These are phyloP conservation scores for Microctenopoma steveboyesi DNA, from an alignment of 2,797 vertebrate genomes.

Conservation along the genomic window DNA sequence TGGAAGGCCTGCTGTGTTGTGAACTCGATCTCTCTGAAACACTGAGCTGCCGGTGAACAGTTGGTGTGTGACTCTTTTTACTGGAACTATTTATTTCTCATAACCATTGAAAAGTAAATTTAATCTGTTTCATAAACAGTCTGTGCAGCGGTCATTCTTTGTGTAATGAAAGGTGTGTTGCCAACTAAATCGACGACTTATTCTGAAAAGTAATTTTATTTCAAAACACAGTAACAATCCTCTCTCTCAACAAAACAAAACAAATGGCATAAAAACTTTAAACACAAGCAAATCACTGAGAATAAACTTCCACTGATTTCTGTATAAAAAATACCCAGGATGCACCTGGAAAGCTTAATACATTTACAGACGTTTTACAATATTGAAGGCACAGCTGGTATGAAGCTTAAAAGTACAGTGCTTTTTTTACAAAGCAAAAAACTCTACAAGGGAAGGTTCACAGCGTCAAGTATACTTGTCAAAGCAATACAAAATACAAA, in stretches of 20 bases:
- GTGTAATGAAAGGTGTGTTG: conserved; percentile 2
- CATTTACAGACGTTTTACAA: conserved; percentile 90
- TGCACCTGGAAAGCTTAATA: conserved; percentile 85
- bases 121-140: conserved; percentile 84
- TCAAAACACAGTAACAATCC: conserved; percentile 64
- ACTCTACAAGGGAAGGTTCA: conserved; percentile 80
- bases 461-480: conserved; percentile 80
- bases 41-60: conserved; percentile 78
- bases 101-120: conserved; percentile 86
- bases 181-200: background rate
- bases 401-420: conserved; percentile 86
- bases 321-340: conserved; percentile 71
- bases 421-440: conserved; percentile 69
- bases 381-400: conserved; percentile 95
- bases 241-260: conserved; percentile 55
- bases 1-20: conserved; percentile 83
- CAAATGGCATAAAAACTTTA: conserved; percentile 80
- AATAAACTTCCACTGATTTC: conserved; percentile 84
- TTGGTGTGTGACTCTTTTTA: conserved; percentile 84
- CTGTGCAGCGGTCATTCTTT: conserved; percentile 56
- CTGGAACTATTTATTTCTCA: conserved; percentile 90
- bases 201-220: conserved; percentile 74
- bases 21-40: conserved; percentile 78
- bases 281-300: conserved; percentile 82
- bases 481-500: conserved; percentile 49